Evolutionary conservation across 2,797 vertebrate species (phyloP), one percentile per base, ranked within the genome.

Genomic region (Telmatherina bonti): DNA sequence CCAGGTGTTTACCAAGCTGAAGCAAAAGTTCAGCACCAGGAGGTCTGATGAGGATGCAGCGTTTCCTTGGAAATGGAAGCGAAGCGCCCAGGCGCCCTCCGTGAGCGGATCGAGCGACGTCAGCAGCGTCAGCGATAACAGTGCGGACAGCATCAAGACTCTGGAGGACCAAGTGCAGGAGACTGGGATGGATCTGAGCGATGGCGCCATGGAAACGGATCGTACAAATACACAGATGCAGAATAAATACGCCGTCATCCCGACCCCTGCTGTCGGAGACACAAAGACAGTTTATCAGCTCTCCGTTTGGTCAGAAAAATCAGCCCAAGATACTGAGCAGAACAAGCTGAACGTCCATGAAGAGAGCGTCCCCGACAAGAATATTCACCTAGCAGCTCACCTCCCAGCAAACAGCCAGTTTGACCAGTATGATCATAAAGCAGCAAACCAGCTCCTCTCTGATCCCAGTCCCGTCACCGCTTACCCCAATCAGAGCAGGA

Each of bases 1-100:
- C 55, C 91, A 89, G 64, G 79, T 94, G 53, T 51, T 94, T 0
- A 91, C 82, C 78, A 93, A 67, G 62, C 76, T 94, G 52, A 94
- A 26, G 74, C 79, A 91, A 79, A 93, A 75, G 20, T 93, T 95
- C 64, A 90, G 87, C 74, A 69, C 78, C 15, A 90, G 60, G 76
- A 60, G 85, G 15, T 74, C 82, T 7, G 92, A 93, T 0, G 90
- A 92, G 20, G 81, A 92, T 30, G 9, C 11, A 2, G 76, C 47
- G 0, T 82, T 83, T 74, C 57, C 76, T 35, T 85, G 88, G 87
- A 93, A 80, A 66, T 83, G 77, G 79, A 92, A 82, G 49, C 74
- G 70, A 71, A 15, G 59, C 11, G 83, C 79, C 30, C 91, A 86
- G 33, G 70, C 85, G 4, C 73, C 74, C 13, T 87, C 86, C 30